These are phyloP conservation scores for Merodon equestris DNA, from an alignment of 2,888 invertebrate genomes.

Conservation along the genomic window DNA sequence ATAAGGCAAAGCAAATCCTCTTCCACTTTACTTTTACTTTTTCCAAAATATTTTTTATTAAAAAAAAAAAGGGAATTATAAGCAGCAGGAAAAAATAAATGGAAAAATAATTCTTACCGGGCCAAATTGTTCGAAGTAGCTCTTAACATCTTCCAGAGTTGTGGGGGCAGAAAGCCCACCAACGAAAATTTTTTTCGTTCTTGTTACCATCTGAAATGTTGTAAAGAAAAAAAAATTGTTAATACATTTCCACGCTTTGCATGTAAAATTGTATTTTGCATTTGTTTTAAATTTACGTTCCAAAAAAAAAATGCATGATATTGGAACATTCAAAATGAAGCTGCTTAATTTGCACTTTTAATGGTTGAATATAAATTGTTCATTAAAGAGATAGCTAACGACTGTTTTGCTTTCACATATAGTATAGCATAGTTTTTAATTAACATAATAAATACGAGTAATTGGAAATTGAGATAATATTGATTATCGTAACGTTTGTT, in stretches of 20 bases:
- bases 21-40: too few species aligned
- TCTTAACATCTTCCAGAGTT: slow-evolving; percentile 99
- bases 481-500: too few species aligned
- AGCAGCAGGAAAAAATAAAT: too few species aligned
- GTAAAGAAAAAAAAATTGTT: background rate
- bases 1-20: too few species aligned
- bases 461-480: background rate
- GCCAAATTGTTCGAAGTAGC: slow-evolving; percentile 99
- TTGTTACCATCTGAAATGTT: slow-evolving; percentile 98
- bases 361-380: too few species aligned
- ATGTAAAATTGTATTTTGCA: background rate
- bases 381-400: background rate
- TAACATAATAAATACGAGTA: background rate
- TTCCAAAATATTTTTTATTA: too few species aligned
- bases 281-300: background rate
- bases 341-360: background rate
- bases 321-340: background rate
- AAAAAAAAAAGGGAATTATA: too few species aligned
- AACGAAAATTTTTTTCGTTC: slow-evolving; percentile 99
- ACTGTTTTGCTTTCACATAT: background rate
- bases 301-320: background rate
- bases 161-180: slow-evolving; percentile 99
- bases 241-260: background rate
- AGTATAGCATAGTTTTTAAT: background rate
- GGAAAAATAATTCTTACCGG: slow-evolving; percentile 87